A percentile compares a stretch with the other conserved stretches of the same genome.
These are phyloP conservation scores for Xiphophorus maculatus DNA, from an alignment of 2,113 vertebrate species.

Conservation along the genomic window DNA sequence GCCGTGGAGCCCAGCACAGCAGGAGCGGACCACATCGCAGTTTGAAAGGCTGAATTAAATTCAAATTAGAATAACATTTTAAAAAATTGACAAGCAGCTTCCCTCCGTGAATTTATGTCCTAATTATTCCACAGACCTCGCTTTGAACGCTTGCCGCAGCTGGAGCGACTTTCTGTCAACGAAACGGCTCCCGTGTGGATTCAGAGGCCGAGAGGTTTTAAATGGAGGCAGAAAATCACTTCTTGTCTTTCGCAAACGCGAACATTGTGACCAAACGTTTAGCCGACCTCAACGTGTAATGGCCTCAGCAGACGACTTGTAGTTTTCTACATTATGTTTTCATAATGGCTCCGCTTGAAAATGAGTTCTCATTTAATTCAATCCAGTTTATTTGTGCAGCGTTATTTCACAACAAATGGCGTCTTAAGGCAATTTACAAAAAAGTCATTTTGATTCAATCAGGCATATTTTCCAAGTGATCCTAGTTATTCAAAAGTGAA, in stretches of 20 bases:
- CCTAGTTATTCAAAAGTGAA: too few relatives aligned
- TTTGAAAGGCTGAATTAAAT: neutral
- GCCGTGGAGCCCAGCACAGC: neutral
- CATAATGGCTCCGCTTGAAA: too few relatives aligned
- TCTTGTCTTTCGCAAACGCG: too few relatives aligned
- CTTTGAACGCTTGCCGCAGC: neutral
- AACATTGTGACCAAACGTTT: neutral
- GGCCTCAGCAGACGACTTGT: too few relatives aligned
- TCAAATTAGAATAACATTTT: neutral
- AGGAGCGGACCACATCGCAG: neutral
- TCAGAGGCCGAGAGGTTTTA: neutral
- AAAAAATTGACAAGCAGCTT: neutral
- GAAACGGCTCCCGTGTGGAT: neutral
- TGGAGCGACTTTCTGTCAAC: neutral
- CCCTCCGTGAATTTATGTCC: neutral
- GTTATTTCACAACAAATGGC: too few relatives aligned
- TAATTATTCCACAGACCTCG: neutral
- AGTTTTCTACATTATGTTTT: too few relatives aligned
- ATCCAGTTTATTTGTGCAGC: too few relatives aligned
- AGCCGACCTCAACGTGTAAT: neutral
- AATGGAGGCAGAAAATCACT: neutral
- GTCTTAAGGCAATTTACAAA: too few relatives aligned
- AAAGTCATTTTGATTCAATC: too few relatives aligned
- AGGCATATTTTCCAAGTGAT: too few relatives aligned
- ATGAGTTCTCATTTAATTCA: too few relatives aligned